Evolutionary conservation across 2,888 invertebrate genomes (phyloP).

Genomic region (Lithophane semibrunnea): DNA sequence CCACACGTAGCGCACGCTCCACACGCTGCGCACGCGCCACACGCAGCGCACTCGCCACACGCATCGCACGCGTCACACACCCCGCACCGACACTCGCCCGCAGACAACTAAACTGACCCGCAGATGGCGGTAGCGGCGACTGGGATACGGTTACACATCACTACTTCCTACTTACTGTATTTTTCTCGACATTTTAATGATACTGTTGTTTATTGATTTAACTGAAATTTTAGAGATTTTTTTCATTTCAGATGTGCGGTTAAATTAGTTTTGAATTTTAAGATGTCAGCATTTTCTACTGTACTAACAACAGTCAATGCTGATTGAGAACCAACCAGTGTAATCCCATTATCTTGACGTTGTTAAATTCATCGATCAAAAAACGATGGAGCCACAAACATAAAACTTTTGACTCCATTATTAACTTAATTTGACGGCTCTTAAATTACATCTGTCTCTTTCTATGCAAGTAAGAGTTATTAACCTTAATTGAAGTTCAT

Average conservation of each 20-base stretch:
- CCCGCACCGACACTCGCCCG: conserved; percentile 57
- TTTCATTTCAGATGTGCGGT: background rate
- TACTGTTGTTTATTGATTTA: conserved; percentile 4
- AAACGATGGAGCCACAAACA: background rate
- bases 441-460: background rate
- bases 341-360: background rate
- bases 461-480: background rate
- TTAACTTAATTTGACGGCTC: background rate
- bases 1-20: background rate
- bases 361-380: background rate
- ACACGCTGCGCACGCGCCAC: background rate
- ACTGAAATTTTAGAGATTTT: background rate
- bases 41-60: background rate
- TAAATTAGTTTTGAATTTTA: background rate
- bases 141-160: conserved; percentile 41
- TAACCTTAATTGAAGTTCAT: background rate
- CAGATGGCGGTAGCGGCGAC: conserved; percentile 45
- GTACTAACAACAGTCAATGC: background rate
- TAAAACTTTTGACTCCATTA: background rate
- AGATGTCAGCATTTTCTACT: background rate
- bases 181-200: conserved; percentile 6
- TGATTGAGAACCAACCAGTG: background rate
- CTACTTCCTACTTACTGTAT: background rate
- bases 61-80: background rate
- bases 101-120: conserved; percentile 67